phyloP scores from a whole-genome alignment of 2,888 invertebrate species.

The Drosophila subsilvestris region DNA sequence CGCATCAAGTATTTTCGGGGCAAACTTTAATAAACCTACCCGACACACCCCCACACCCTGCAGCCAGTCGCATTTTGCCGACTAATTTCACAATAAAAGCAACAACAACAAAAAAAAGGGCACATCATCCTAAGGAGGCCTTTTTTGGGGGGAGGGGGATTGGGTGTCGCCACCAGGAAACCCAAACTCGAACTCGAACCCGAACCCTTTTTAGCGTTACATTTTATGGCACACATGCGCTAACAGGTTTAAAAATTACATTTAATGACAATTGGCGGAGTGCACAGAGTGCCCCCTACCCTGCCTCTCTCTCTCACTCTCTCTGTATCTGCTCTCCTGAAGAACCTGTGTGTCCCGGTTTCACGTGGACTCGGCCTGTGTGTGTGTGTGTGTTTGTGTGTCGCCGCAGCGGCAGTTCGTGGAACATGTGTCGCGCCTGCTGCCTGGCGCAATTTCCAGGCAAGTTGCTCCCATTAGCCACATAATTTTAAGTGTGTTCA shows the following conservation, averaged over 20 bases:
- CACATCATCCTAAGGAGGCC: conserved; percentile 35
- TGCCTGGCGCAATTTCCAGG: conserved; percentile 73
- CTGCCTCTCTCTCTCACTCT: conserved; percentile 43
- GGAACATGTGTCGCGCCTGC: conserved; percentile 61
- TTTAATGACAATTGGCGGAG: conserved; percentile 75
- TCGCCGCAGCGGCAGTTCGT: conserved; percentile 1
- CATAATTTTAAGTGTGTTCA: conserved; percentile 79
- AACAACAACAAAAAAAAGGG: conserved; percentile 44
- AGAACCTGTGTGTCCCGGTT: conserved; percentile 50
- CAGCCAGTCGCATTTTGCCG: conserved; percentile 48
- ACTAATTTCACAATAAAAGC: conserved; percentile 77
- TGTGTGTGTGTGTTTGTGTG: conserved; percentile 3
- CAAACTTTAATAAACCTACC: conserved; percentile 74
- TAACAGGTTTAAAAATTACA: conserved; percentile 79
- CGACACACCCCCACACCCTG: conserved; percentile 2
- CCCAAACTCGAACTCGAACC: conserved; percentile 16
- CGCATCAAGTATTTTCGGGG: conserved; percentile 64
- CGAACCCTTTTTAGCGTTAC: conserved; percentile 61
- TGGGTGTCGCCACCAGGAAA: too few relatives aligned
- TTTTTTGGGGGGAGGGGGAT: background rate
- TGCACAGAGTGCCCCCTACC: conserved; percentile 18
- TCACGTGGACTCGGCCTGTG: conserved; percentile 24
- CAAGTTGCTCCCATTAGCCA: conserved; percentile 80
- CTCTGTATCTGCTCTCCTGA: background rate
- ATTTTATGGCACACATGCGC: conserved; percentile 70